Evolutionary conservation across 1,140 invertebrate genomes (phyloP), one percentile per base, ranked within the genome.

Genomic region (Anastrepha ludens): DNA sequence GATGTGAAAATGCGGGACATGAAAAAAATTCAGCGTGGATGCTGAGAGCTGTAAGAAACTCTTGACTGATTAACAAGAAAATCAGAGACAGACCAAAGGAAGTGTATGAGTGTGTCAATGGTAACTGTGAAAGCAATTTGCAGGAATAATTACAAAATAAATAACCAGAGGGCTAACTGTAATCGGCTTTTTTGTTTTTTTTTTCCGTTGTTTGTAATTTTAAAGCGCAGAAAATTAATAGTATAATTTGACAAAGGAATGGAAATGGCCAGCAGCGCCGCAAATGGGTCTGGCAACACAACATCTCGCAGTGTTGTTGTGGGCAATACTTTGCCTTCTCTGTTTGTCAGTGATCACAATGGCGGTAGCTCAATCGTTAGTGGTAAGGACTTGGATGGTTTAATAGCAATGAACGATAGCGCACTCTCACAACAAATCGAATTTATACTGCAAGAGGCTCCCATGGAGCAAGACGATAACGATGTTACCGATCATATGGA

Each of bases 361-460:
- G 85, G 87, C 85, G 70, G 78, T 85, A 81, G 60, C 81, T 47
- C 89, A 74, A 88, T 88, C 39, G 87, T 70, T 74, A 87, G 88
- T 60, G 85, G 87, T 65, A 91, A 92, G 89, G 91, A 92, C 90
- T 89, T 92, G 88, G 91, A 92, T 87, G 90, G 91, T 90, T 89
- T 92, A 89, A 92, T 92, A 88, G 91, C 91, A 89, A 92, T 92
- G 87, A 92, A 92, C 88, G 92, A 93, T 90, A 93, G 90, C 90
- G 91, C 92, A 89, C 89, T 93, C 89, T 93, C 92, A 89, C 92
- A 93, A 93, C 92, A 93, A 92, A 93, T 93, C 91, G 92, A 93
- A 93, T 93, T 93, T 92, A 93, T 93, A 89, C 89, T 93, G 88
- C 92, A 93, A 90, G 92, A 93, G 89, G 91, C 91, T 91, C 92